These are phyloP conservation scores for Sarcoramphus papa DNA, from an alignment of 2,797 vertebrate species.

Conservation along the genomic window DNA sequence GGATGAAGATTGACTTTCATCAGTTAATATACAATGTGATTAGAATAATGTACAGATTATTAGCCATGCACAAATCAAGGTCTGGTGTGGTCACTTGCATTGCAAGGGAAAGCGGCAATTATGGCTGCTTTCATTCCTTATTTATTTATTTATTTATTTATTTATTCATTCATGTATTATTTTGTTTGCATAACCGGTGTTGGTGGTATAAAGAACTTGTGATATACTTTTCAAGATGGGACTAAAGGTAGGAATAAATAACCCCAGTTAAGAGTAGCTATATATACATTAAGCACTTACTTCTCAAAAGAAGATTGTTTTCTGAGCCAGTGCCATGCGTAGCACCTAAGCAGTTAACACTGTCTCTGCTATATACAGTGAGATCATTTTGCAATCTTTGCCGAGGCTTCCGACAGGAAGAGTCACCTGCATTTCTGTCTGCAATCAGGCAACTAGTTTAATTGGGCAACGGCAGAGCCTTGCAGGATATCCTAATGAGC, in stretches of 20 bases:
- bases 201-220: not conserved
- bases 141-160: not conserved
- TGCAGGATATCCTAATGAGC: conserved; percentile 24
- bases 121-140: not conserved
- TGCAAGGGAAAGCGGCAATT: not conserved
- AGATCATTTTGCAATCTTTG: not conserved
- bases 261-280: not conserved
- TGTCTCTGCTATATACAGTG: not conserved
- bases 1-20: not conserved
- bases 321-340: not conserved
- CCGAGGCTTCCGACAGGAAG: not conserved
- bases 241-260: not conserved
- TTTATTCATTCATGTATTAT: not conserved
- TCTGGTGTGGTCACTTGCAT: not conserved
- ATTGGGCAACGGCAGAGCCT: conserved; percentile 5
- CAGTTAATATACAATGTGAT: not conserved
- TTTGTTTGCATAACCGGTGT: not conserved
- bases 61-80: not conserved
- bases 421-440: conserved; percentile 11
- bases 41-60: not conserved
- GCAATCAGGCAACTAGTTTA: not conserved
- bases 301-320: not conserved
- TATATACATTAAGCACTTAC: not conserved
- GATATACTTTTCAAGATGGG: not conserved
- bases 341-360: not conserved